Conservation (phyloP, 2,113 vertebrate genomes). For the Scatophagus argus region DNA sequence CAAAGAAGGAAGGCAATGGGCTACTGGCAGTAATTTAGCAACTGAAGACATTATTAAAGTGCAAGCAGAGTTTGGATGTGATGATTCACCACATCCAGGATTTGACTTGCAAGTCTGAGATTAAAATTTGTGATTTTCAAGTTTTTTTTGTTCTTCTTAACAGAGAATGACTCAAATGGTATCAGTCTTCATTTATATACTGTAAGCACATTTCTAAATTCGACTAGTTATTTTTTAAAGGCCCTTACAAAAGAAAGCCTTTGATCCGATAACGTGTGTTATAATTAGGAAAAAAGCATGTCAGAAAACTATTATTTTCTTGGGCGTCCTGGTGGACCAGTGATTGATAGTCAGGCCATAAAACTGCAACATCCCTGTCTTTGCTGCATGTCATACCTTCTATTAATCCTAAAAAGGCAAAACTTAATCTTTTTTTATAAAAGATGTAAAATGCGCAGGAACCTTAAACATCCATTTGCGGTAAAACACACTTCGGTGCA, state of each 20-base stretch:
- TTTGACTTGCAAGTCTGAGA: slow-evolving; percentile 1
- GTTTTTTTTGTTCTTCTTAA: not conserved
- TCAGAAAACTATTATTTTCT: not conserved
- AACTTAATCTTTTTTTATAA: not conserved
- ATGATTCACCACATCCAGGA: not conserved
- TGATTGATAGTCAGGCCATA: not conserved
- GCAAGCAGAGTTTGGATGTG: not conserved
- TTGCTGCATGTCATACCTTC: not conserved
- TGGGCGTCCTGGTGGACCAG: not conserved
- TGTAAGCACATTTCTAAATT: not conserved
- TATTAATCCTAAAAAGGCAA: not conserved
- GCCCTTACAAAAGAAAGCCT: not conserved
- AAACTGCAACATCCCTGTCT: not conserved
- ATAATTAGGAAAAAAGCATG: not conserved
- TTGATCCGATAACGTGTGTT: not conserved
- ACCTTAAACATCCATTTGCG: not conserved
- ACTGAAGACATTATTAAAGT: not conserved
- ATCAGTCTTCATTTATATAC: not conserved
- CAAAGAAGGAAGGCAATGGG: not conserved
- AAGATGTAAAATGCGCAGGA: not conserved
- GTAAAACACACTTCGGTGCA: not conserved
- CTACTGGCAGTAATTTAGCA: slow-evolving; percentile 7
- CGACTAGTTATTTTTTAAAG: not conserved
- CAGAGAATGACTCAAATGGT: not conserved
- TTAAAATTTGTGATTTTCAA: not conserved